Evolutionary conservation across 2,888 invertebrate genomes (phyloP).

Genomic region (Lasioglossum zephyrum): DNA sequence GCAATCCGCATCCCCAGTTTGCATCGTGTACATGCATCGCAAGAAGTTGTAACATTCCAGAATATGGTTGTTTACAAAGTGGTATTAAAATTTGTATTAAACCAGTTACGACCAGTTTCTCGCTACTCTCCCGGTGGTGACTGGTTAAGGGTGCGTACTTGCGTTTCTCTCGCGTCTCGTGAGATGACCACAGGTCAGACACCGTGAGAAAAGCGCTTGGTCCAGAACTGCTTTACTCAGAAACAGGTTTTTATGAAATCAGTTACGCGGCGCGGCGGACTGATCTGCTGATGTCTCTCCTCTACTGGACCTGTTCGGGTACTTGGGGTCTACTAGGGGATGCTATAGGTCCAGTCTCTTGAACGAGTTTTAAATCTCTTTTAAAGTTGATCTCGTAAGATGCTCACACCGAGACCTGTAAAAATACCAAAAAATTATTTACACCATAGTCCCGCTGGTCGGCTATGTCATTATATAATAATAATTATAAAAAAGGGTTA

Average conservation of each 20-base stretch:
- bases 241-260: constrained; percentile 73
- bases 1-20: not conserved
- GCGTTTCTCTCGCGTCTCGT: constrained; percentile 64
- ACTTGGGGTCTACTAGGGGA: not conserved
- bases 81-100: constrained; percentile 19
- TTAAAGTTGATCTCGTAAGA: not conserved
- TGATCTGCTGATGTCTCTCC: constrained; percentile 41
- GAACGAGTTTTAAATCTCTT: not conserved
- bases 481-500: not conserved
- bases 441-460: not conserved
- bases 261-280: constrained; percentile 40
- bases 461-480: not conserved
- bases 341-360: not conserved
- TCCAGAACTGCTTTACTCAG: constrained; percentile 71
- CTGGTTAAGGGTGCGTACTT: constrained; percentile 38
- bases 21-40: not conserved
- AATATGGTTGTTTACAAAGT: not conserved
- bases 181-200: constrained; percentile 80
- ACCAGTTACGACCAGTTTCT: constrained; percentile 65
- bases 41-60: not conserved
- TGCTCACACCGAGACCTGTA: not conserved
- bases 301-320: constrained; percentile 19
- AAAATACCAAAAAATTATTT: not conserved
- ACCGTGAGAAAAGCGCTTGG: constrained; percentile 80
- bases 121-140: constrained; percentile 53